A percentile compares a stretch with the other conserved stretches of the same genome.
Evolutionary conservation across 2,113 vertebrate species (phyloP).

Genomic region (Psettodes erumei): DNA sequence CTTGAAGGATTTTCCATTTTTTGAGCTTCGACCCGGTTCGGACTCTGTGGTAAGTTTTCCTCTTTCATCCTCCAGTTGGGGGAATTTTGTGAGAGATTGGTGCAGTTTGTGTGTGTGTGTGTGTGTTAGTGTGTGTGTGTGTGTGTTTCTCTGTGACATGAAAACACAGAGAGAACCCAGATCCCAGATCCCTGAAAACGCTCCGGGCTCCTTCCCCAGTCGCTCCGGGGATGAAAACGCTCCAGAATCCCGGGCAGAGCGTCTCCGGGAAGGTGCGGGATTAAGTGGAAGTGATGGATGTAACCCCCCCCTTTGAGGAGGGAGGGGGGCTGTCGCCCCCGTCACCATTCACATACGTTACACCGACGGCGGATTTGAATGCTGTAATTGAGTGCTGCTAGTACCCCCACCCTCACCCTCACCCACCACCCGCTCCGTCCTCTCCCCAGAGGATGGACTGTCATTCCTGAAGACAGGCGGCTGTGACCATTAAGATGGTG

Average conservation of each 20-base stretch:
- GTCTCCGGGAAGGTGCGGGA: constrained; percentile 31
- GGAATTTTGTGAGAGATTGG: neutral
- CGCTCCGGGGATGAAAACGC: constrained; percentile 48
- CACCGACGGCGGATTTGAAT: constrained; percentile 65
- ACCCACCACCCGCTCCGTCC: too few relatives aligned
- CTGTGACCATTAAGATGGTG: constrained; percentile 58
- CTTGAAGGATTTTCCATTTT: neutral
- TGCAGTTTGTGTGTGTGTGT: neutral
- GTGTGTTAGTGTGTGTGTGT: neutral
- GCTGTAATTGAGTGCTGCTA: constrained; percentile 66
- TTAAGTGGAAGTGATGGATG: constrained; percentile 46
- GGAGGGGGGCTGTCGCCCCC: constrained; percentile 48
- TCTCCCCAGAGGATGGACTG: constrained; percentile 34
- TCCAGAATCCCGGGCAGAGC: constrained; percentile 45
- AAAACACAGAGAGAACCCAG: too few relatives aligned
- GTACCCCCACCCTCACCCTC: too few relatives aligned
- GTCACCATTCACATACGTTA: constrained; percentile 52
- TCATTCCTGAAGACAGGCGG: constrained; percentile 63
- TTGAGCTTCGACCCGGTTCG: constrained; percentile 14
- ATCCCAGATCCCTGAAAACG: constrained; percentile 47
- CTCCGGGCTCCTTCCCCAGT: constrained; percentile 46
- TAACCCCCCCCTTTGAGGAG: constrained; percentile 40
- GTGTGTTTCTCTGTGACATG: neutral
- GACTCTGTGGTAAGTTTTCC: constrained; percentile 49
- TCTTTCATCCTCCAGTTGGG: neutral